These are phyloP conservation scores for Sitta europaea DNA, from an alignment of 2,113 vertebrate species.

Conservation along the genomic window DNA sequence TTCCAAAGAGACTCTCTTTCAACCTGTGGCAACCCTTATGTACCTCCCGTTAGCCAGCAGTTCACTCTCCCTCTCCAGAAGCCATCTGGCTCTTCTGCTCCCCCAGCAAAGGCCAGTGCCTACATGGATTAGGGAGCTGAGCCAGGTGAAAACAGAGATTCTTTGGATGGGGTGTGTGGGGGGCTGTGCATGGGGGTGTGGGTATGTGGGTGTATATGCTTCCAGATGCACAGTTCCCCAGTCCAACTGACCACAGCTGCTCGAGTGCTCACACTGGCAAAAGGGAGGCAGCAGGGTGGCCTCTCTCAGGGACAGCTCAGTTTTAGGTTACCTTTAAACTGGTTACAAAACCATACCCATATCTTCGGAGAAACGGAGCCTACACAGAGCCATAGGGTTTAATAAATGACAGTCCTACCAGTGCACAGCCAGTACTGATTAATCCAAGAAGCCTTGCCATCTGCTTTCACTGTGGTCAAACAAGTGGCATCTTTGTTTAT, in stretches of 20 bases:
- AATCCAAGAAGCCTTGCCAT: background rate
- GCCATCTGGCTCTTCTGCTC: background rate
- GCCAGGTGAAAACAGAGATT: background rate
- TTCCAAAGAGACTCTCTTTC: background rate
- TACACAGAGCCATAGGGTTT: background rate
- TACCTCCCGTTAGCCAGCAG: background rate
- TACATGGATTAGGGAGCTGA: background rate
- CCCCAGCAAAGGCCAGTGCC: background rate
- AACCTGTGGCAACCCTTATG: background rate
- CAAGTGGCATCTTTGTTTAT: background rate
- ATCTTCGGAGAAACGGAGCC: background rate
- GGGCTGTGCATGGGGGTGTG: rapidly evolving
- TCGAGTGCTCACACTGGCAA: background rate
- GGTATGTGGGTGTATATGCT: background rate
- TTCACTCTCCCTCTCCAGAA: background rate
- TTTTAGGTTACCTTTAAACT: background rate
- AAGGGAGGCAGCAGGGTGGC: background rate
- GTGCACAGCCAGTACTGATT: background rate
- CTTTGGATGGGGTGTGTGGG: background rate
- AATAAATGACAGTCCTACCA: background rate
- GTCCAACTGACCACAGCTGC: background rate
- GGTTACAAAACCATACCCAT: background rate
- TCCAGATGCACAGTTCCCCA: background rate
- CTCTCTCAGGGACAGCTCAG: background rate
- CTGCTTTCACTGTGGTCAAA: background rate